A percentile compares a stretch with the other conserved stretches of the same genome.
Evolutionary conservation across 2,797 vertebrate genomes (phyloP).

Genomic region (Semaprochilodus insignis): DNA sequence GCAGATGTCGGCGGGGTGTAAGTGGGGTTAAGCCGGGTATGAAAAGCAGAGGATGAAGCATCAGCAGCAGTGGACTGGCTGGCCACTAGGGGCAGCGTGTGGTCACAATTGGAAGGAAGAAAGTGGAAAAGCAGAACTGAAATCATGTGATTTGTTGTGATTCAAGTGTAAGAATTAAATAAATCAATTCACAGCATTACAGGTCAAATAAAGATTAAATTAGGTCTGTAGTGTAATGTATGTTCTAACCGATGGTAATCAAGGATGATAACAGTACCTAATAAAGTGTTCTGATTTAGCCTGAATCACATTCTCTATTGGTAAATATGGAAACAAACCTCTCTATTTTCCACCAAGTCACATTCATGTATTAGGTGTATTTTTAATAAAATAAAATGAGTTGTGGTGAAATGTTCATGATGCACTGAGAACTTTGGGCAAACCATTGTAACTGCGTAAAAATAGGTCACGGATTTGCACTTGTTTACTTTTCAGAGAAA

Average conservation of each 20-base stretch:
- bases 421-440: too few species aligned
- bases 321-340: too few species aligned
- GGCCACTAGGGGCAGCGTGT: conserved; percentile 65
- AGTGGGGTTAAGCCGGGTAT: conserved; percentile 16
- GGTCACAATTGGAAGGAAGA: conserved; percentile 43
- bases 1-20: not conserved
- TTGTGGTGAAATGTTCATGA: too few species aligned
- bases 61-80: conserved; percentile 7
- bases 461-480: not conserved
- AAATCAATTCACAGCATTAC: not conserved
- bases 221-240: too few species aligned
- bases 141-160: not conserved
- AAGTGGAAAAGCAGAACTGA: conserved; percentile 60
- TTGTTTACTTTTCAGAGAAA: not conserved
- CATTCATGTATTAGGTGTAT: not conserved
- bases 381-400: not conserved
- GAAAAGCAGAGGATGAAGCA: not conserved
- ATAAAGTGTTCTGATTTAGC: too few species aligned
- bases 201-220: too few species aligned
- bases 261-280: too few species aligned
- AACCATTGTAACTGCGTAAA: too few species aligned
- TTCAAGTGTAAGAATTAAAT: not conserved
- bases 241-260: too few species aligned
- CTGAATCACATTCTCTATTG: too few species aligned
- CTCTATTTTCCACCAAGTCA: not conserved